A percentile compares a stretch with the other conserved stretches of the same genome.
Conservation (phyloP, 2,888 invertebrate genomes). For the Trisateles emortualis region DNA sequence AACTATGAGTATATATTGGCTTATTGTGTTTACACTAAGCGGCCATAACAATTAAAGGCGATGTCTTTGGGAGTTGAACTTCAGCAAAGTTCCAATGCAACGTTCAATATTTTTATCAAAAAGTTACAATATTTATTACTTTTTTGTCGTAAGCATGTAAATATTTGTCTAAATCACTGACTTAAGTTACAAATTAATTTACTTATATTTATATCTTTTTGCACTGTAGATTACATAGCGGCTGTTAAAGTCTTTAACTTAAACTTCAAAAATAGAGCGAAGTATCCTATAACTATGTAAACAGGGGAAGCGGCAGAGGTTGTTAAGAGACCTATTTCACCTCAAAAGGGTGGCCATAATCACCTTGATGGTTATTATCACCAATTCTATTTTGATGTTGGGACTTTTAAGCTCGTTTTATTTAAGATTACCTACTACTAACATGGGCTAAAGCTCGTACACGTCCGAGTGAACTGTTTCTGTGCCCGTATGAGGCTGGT, state of each 20-base stretch:
- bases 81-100: neutral
- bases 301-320: conserved; percentile 11
- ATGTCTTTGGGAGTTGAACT: neutral
- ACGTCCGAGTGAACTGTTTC: conserved; percentile 51
- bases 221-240: neutral
- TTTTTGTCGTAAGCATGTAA: no score
- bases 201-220: no score
- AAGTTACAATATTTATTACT: no score
- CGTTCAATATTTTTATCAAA: no score
- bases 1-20: neutral
- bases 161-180: no score
- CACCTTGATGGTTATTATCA: conserved; percentile 29
- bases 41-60: neutral
- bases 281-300: conserved; percentile 22
- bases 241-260: neutral
- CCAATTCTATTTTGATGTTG: conserved; percentile 26
- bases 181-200: no score
- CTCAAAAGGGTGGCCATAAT: conserved; percentile 25
- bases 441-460: conserved; percentile 48
- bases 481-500: conserved; percentile 55
- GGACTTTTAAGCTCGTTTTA: conserved; percentile 34
- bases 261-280: conserved; percentile 3
- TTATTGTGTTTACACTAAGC: conserved; percentile 6
- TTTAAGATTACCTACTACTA: conserved; percentile 25
- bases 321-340: conserved; percentile 19